Percentiles rank a stretch among this genome's conserved stretches.
Evolutionary conservation across 2,113 vertebrate genomes (phyloP).

Genomic region (Neolamprologus fasciatus): DNA sequence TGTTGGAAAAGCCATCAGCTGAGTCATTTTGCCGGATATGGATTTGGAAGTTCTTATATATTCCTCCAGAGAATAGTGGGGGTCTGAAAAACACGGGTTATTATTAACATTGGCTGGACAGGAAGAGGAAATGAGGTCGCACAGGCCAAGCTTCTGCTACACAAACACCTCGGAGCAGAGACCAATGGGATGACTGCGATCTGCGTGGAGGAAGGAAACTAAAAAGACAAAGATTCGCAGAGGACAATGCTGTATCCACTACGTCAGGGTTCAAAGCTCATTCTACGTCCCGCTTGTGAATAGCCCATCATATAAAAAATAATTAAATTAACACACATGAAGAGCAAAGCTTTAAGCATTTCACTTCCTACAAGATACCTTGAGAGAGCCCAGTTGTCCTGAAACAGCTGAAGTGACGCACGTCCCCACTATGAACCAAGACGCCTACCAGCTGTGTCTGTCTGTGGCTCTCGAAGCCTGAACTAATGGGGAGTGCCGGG

Average conservation of each 20-base stretch:
- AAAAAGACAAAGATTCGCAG: slow-evolving; percentile 40
- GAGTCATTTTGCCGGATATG: slow-evolving; percentile 39
- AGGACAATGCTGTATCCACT: slow-evolving; percentile 1
- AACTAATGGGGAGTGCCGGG: not conserved
- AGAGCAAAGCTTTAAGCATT: not conserved
- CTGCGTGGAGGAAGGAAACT: slow-evolving; percentile 39
- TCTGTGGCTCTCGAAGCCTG: slow-evolving; percentile 11
- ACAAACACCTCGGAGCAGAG: slow-evolving; percentile 50
- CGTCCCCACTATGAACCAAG: slow-evolving; percentile 44
- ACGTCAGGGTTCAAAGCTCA: not conserved
- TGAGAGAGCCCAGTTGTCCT: slow-evolving; percentile 55
- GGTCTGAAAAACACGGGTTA: slow-evolving; percentile 53
- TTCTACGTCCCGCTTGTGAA: not conserved
- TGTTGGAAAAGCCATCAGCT: slow-evolving; percentile 48
- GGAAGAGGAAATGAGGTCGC: slow-evolving; percentile 63
- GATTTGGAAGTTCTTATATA: slow-evolving; percentile 42
- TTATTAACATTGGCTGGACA: slow-evolving; percentile 59
- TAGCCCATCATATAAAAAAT: not conserved
- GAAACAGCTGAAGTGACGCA: slow-evolving; percentile 62
- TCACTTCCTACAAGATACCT: slow-evolving; percentile 3
- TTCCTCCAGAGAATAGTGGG: slow-evolving; percentile 8
- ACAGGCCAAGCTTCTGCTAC: slow-evolving; percentile 31
- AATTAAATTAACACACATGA: not conserved
- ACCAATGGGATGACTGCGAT: slow-evolving; percentile 15
- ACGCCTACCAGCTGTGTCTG: slow-evolving; percentile 66